Percentiles rank a stretch among this genome's conserved stretches.
phyloP scores from a whole-genome alignment of 2,888 invertebrate genomes.

The Ceramica pisi region DNA sequence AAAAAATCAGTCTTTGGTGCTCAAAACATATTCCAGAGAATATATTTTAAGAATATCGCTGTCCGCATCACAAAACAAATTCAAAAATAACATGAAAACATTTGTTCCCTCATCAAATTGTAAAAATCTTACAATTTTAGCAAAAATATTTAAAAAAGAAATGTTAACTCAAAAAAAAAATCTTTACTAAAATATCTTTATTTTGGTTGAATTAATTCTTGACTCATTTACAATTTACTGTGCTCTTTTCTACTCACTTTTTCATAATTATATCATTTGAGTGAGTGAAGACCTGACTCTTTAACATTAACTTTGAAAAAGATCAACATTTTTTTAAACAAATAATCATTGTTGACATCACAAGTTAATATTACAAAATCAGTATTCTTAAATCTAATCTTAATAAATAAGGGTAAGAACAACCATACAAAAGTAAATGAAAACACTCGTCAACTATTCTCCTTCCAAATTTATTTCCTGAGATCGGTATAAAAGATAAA shows the following conservation, averaged over 20 bases:
- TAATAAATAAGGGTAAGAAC: conserved; percentile 52
- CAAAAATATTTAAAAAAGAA: conserved; percentile 5
- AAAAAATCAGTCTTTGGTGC: conserved; percentile 66
- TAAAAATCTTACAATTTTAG: conserved; percentile 6
- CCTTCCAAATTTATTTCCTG: conserved; percentile 64
- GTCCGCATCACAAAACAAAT: conserved; percentile 49
- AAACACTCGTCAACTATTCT: conserved; percentile 59
- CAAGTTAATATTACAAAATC: conserved; percentile 33
- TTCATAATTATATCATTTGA: conserved; percentile 19
- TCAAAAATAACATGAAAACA: conserved; percentile 42
- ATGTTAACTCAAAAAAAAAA: neutral
- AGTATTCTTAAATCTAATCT: conserved; percentile 54
- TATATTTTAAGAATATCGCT: conserved; percentile 48
- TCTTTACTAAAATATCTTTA: too few relatives aligned
- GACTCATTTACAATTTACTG: neutral
- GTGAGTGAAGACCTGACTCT: conserved; percentile 13
- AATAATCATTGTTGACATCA: neutral
- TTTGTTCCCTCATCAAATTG: conserved; percentile 19
- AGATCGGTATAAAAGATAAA: conserved; percentile 61
- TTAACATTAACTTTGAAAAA: conserved; percentile 27
- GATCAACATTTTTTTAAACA: neutral
- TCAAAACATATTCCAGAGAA: conserved; percentile 54
- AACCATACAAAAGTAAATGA: conserved; percentile 57
- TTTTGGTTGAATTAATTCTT: neutral
- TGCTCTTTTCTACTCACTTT: conserved; percentile 6